Percentiles rank a stretch among this genome's conserved stretches.
phyloP scores from a whole-genome alignment of 2,888 invertebrate genomes.

The Gymnocheta viridis region DNA sequence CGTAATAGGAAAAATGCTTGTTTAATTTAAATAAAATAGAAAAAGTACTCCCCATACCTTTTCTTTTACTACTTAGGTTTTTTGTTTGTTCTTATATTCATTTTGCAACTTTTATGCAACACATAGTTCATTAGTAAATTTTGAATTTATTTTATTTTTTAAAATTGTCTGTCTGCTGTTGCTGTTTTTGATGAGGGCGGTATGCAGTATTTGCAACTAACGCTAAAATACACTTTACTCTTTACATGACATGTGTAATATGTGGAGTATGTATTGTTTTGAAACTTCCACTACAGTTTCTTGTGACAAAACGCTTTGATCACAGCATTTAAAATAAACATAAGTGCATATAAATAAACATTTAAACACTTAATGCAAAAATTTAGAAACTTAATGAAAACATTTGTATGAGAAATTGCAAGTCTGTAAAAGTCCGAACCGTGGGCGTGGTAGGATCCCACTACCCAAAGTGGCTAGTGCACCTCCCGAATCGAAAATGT shows the following conservation, averaged over 20 bases:
- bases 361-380: neutral
- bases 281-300: slow-evolving; percentile 5
- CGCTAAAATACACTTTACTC: slow-evolving; percentile 23
- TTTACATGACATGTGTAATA: slow-evolving; percentile 9
- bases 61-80: slow-evolving; percentile 35
- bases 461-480: too few species aligned
- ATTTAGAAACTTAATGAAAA: neutral
- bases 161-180: slow-evolving; percentile 27
- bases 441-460: too few species aligned
- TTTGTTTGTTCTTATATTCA: slow-evolving; percentile 29
- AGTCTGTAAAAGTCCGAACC: too few species aligned
- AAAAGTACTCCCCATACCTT: slow-evolving; percentile 35
- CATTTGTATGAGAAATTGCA: neutral
- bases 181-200: neutral
- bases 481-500: too few species aligned
- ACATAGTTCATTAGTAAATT: slow-evolving; percentile 80
- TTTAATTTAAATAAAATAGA: slow-evolving; percentile 54
- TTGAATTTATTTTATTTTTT: slow-evolving; percentile 70
- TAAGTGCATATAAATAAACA: neutral
- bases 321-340: neutral
- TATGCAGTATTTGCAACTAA: slow-evolving; percentile 40
- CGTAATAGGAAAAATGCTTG: slow-evolving; percentile 18
- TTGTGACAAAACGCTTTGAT: neutral
- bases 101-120: slow-evolving; percentile 44
- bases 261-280: slow-evolving; percentile 7